Evolutionary conservation across 1,140 invertebrate species (phyloP).

Genomic region (Propsilocerus akamusi): DNA sequence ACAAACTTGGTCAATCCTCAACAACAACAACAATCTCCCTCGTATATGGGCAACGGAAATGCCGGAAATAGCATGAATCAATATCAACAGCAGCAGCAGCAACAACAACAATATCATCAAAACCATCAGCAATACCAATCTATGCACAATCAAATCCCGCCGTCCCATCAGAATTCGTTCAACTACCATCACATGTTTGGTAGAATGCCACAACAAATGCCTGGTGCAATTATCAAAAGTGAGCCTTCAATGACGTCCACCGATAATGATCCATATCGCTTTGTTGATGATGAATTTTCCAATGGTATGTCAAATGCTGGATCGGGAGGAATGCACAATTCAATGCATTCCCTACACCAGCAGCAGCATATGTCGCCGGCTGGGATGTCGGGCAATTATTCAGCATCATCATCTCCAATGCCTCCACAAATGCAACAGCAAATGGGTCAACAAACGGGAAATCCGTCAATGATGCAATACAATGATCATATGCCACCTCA

Average conservation of each 20-base stretch:
- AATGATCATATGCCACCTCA: constrained; percentile 3
- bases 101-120: constrained; percentile 25
- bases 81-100: constrained; percentile 2
- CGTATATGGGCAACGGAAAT: not conserved
- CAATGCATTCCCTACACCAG: constrained; percentile 12
- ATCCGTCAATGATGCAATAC: not conserved
- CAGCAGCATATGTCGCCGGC: constrained; percentile 12
- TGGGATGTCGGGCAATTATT: constrained; percentile 10
- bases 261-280: constrained; percentile 56
- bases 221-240: constrained; percentile 20
- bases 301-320: constrained; percentile 19
- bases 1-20: not conserved
- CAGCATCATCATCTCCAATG: constrained; percentile 4
- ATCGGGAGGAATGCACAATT: constrained; percentile 27
- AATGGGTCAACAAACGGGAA: constrained; percentile 11
- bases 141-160: not conserved
- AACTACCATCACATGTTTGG: constrained; percentile 1
- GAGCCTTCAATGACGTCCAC: not conserved
- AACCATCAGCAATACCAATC: constrained; percentile 2
- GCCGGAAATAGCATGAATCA: not conserved
- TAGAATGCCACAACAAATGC: constrained; percentile 15
- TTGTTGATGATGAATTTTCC: constrained; percentile 48
- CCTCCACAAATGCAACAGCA: constrained; percentile 8
- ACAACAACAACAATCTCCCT: not conserved
- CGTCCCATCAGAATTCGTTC: constrained; percentile 4